Base-by-base conservation (phyloP, 2,797 vertebrate species). In the Chelon auratus region DNA sequence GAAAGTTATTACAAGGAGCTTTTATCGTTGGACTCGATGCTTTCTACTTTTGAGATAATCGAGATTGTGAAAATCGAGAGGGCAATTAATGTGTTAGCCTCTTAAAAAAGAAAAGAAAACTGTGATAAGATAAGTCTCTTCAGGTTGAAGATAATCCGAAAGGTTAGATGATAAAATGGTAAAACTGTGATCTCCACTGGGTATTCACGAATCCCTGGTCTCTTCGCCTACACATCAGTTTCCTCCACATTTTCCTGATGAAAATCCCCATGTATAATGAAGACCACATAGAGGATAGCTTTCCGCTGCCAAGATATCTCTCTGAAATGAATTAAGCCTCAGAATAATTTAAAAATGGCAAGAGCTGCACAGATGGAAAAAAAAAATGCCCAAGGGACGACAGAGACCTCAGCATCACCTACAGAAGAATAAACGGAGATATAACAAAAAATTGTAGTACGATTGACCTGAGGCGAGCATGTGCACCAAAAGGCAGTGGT, bases 211-310 rank as follows among this genome's bases (percentile, higher is more conserved):
- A 70, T 87, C 70, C 57, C 72, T 55, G 65, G 67, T 68, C 52
- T 68, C 18, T 40, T 66, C 75, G 51, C 87, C 82, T 72, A 84
- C 89, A 82, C 22, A 4, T 74, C 84, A 70, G 43, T 75, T 65
- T 73, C 71, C 42, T 89, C 71, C 74, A 18, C 70, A 20, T 83
- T 75, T 92, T 93, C 89, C 88, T 93, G 93, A 96, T 96, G 86
- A 87, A 92, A 91, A 96, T 95, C 80, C 95, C 95, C 17, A 85
- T 95, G 77, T 92, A 96, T 86, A 96, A 95, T 90, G 94, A 96
- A 81, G 93, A 95, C 82, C 94, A 96, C 87, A 95, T 94, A 78
- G 94, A 94, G 56, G 94, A 94, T 75, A 94, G 91, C 75, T 94
- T 91, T 83, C 93, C 92, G 47, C 65, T 89, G 87, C 73, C 95